Base-by-base conservation (phyloP, 1,140 invertebrate genomes). In the Lysiphlebus fabarum region DNA sequence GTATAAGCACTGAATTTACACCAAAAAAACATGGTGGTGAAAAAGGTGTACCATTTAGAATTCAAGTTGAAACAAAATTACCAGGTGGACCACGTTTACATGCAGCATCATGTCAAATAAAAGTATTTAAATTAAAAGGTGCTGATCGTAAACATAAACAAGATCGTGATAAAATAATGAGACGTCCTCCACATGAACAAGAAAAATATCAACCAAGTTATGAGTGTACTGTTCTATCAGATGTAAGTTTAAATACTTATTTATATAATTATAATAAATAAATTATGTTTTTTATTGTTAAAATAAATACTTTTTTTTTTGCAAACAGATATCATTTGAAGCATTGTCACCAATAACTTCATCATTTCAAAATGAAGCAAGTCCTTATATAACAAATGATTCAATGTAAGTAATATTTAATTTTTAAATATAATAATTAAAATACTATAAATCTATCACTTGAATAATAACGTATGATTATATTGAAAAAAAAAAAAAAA, bases 131-230 rank as follows among this genome's bases (percentile, higher is more conserved):
- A 81, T 79, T 96, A 50, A 97, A 98, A 81, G 96, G 96, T 11
- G 96, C 95, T 0, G 95, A 99, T 78, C 82, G 96, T 49, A 99
- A 99, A 73, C 95, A 98, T 73, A 98, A 98, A 77, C 96, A 97
- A 70, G 96, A 99, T 77, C 80, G 93, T 12, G 95, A 98, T 70
- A 98, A 97, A 78, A 94, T 98, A 70, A 84, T 91, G 69, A 91
- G 94, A 67, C 81, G 93, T 61, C 89, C 93, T 11, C 82, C 86
- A 34, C 82, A 86, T 11, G 95, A 97, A 76, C 89, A 94, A 71
- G 92, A 96, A 59, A 96, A 96, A 71, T 97, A 92, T 75, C 94
- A 97, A 75, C 92, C 93, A 0, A 95, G 94, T 45, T 98, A 92
- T 76, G 93, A 97, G 57, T 96, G 93, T 71, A 98, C 95, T 51